Evolutionary conservation across 2,888 invertebrate genomes (phyloP), one percentile per base, ranked within the genome.

Genomic region (Orthonychiurus folsomi): DNA sequence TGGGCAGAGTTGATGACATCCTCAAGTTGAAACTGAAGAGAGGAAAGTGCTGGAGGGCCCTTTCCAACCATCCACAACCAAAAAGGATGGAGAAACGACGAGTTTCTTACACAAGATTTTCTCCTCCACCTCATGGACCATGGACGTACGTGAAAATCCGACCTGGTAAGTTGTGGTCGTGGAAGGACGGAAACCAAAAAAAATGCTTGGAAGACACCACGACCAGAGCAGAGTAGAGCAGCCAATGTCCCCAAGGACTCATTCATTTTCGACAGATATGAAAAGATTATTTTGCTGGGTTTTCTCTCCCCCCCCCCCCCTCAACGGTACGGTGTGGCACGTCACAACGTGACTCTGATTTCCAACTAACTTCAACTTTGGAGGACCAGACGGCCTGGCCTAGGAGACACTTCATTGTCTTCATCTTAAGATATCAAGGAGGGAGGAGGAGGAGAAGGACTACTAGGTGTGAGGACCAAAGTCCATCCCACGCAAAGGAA

Each of bases 221-320:
- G 15, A 15, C 37, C 5, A 37, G 37, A n/a, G n/a, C n/a, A n/a
- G 37, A 37, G 37, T 15, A 37, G 15, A 15, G 52, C 20, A n/a
- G 5, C 24, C 5, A 23, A 20, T 9, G 52, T 52, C 61, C 61
- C 61, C 26, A 61, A 25, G 56, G 61, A 61, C 56, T 61, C 61
- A 61, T 61, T 61, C 61, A 61, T 61, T 56, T 61, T 61, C 61
- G 61, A 61, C 61, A 61, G 61, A 61, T 61, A 61, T 61, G 61
- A 61, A 56, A 61, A 61, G 61, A 61, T 61, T 61, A 61, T 56
- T 61, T 26, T 61, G 37, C 9, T 37, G 5, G 15, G 37, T 37
- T 37, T 15, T 37, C 15, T 37, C 15, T 15, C 37, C 5, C 9
- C 15, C 37, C 5, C 5, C 37, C 15, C 37, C 37, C 5, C 9